These are phyloP conservation scores for Germaria angustata DNA, from an alignment of 2,888 invertebrate species.

Conservation along the genomic window DNA sequence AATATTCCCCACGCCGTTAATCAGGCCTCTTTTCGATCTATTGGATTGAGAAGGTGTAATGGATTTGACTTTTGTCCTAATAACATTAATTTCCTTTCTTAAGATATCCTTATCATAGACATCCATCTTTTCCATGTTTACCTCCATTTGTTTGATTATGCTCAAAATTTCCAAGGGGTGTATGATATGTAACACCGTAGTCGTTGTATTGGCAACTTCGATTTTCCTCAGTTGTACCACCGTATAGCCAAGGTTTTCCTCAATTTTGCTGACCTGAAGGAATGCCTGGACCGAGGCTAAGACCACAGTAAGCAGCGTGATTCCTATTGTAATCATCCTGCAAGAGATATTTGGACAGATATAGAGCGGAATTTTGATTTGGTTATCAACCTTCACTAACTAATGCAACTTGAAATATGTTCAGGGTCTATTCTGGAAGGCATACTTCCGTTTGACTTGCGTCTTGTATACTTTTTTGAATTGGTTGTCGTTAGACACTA, in stretches of 20 bases:
- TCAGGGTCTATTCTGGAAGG: too few relatives aligned
- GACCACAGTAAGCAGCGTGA: too few relatives aligned
- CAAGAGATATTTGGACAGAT: too few relatives aligned
- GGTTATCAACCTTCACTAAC: background rate
- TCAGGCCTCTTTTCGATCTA: slow-evolving; percentile 19
- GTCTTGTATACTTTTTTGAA: slow-evolving; percentile 2
- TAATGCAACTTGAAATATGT: too few relatives aligned
- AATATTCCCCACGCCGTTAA: slow-evolving; percentile 12
- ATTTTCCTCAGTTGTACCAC: background rate
- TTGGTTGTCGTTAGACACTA: background rate
- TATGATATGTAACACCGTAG: slow-evolving; percentile 2
- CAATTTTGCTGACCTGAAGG: slow-evolving; percentile 4
- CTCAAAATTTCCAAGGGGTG: background rate
- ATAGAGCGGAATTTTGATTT: too few relatives aligned
- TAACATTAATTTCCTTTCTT: slow-evolving; percentile 2
- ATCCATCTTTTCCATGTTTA: background rate
- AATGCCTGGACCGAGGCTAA: background rate
- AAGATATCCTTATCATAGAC: slow-evolving; percentile 5
- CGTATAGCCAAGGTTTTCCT: background rate
- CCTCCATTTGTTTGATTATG: background rate
- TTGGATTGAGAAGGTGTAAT: background rate
- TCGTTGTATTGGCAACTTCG: background rate
- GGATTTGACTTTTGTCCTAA: slow-evolving; percentile 8
- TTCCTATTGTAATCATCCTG: too few relatives aligned
- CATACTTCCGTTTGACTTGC: background rate